Conservation (phyloP, 2,888 invertebrate species). For the Mayetiola destructor region DNA sequence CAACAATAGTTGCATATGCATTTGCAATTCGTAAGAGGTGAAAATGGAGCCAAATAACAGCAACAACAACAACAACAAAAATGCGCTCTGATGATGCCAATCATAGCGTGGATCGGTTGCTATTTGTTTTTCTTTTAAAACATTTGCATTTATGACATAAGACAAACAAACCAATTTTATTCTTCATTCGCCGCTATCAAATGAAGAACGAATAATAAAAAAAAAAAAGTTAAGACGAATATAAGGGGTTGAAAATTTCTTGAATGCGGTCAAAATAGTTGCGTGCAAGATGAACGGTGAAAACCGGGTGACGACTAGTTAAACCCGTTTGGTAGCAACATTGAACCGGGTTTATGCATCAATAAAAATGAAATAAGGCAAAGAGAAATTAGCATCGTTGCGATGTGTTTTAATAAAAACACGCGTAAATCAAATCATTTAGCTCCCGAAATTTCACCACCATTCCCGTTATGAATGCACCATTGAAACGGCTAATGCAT, state of each 20-base stretch:
- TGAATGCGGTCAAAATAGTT: not conserved
- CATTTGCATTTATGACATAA: conserved; percentile 7
- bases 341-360: not conserved
- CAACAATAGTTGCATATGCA: not conserved
- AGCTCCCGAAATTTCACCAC: no score
- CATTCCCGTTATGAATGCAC: not conserved
- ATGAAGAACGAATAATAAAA: not conserved
- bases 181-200: not conserved
- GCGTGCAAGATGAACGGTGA: not conserved
- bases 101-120: no score
- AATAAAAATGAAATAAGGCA: no score
- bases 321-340: conserved; percentile 1
- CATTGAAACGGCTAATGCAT: conserved; percentile 9
- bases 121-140: not conserved
- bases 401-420: conserved; percentile 8
- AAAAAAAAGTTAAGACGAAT: not conserved
- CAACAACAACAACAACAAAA: not conserved
- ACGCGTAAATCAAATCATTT: conserved; percentile 6
- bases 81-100: conserved; percentile 1
- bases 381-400: conserved; percentile 3
- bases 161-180: not conserved
- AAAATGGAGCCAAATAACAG: not conserved
- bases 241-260: no score
- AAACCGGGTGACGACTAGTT: not conserved
- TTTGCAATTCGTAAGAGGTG: not conserved